These are phyloP conservation scores for Melikaiella ostensackeni DNA, from an alignment of 2,888 invertebrate species.

Conservation along the genomic window DNA sequence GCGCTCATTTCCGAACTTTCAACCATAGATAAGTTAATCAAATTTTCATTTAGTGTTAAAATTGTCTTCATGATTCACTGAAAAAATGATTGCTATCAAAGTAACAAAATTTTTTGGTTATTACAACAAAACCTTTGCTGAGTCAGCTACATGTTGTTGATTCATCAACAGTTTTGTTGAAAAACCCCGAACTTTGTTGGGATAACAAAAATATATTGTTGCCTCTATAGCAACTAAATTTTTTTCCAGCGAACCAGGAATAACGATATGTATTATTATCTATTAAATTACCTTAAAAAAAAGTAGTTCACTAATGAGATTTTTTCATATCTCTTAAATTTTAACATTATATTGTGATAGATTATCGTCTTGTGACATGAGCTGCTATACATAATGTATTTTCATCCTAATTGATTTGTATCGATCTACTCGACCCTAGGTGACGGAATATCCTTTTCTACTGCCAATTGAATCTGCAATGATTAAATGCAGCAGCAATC, in stretches of 20 bases:
- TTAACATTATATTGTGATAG: not conserved
- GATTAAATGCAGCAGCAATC: constrained; percentile 56
- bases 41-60: not conserved
- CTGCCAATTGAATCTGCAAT: constrained; percentile 61
- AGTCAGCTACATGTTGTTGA: too few relatives aligned
- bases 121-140: too few relatives aligned
- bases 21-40: not conserved
- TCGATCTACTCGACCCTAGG: not conserved
- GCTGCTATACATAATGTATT: not conserved
- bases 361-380: not conserved
- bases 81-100: too few relatives aligned
- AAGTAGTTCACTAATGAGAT: not conserved
- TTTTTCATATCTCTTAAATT: not conserved
- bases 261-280: not conserved
- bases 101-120: too few relatives aligned
- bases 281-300: not conserved
- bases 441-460: constrained; percentile 58
- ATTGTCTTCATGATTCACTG: too few relatives aligned
- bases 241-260: too few relatives aligned
- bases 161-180: too few relatives aligned
- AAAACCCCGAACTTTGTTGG: too few relatives aligned
- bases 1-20: not conserved
- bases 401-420: not conserved
- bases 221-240: too few relatives aligned
- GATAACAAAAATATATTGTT: too few relatives aligned